phyloP scores from a whole-genome alignment of 2,888 invertebrate genomes.

The Coremacera marginata region DNA sequence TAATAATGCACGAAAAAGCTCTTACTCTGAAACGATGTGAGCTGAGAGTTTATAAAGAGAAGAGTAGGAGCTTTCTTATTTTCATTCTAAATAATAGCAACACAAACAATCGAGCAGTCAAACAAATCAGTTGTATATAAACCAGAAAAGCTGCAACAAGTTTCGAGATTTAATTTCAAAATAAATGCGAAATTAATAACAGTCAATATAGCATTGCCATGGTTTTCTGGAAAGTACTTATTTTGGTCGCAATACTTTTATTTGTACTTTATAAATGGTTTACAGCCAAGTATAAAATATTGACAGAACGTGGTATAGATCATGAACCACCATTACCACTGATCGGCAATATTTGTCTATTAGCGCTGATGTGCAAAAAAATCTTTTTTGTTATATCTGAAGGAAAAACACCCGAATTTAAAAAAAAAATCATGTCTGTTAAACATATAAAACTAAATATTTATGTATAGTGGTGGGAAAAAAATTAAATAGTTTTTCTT shows the following conservation, averaged over 20 bases:
- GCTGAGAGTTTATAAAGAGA: too few relatives aligned
- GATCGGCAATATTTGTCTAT: conserved; percentile 50
- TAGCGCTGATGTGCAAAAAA: conserved; percentile 53
- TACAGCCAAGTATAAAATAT: conserved; percentile 49
- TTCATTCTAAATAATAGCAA: too few relatives aligned
- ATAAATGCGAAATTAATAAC: background rate
- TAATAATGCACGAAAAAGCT: too few relatives aligned
- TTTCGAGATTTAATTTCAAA: too few relatives aligned
- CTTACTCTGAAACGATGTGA: too few relatives aligned
- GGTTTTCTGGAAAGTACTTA: conserved; percentile 39
- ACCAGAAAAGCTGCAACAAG: too few relatives aligned
- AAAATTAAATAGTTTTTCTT: too few relatives aligned
- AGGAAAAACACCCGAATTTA: background rate
- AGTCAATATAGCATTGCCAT: background rate
- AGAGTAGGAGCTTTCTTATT: too few relatives aligned
- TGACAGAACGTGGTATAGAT: conserved; percentile 52
- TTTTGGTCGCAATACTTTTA: conserved; percentile 41
- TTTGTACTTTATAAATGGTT: conserved; percentile 54
- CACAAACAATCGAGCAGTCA: too few relatives aligned
- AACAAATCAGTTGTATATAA: too few relatives aligned
- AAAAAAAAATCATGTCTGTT: background rate
- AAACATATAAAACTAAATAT: background rate
- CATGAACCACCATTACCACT: conserved; percentile 57
- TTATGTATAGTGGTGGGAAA: too few relatives aligned
- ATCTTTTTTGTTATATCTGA: conserved; percentile 8